These are phyloP conservation scores for Taeniopygia guttata DNA, from an alignment of 2,797 vertebrate species.

Conservation along the genomic window DNA sequence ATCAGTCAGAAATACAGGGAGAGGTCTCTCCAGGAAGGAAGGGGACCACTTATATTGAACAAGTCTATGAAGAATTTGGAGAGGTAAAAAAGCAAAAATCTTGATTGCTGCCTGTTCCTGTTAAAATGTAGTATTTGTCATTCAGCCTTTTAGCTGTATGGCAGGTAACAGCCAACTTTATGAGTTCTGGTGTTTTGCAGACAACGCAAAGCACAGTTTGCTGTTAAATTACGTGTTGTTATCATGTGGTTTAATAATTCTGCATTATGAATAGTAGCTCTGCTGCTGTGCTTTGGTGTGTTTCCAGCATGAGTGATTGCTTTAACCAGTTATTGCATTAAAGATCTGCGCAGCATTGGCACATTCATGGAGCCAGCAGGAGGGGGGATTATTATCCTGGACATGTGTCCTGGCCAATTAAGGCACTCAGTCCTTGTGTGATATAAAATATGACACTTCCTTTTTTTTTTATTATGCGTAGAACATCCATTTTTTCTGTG, in stretches of 20 bases:
- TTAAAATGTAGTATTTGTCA: not conserved
- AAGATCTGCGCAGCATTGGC: not conserved
- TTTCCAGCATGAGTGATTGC: not conserved
- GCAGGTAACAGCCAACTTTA: not conserved
- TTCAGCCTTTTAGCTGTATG: not conserved
- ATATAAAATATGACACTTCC: not conserved
- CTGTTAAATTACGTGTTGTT: slow-evolving; percentile 8
- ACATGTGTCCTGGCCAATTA: not conserved
- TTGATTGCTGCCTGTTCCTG: not conserved
- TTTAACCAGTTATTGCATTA: slow-evolving; percentile 21
- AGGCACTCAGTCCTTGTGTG: not conserved
- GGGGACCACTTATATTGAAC: slow-evolving; percentile 89
- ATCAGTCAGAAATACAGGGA: slow-evolving; percentile 81
- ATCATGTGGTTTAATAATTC: slow-evolving; percentile 5
- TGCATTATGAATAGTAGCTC: not conserved
- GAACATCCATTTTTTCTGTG: not conserved
- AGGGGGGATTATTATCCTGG: not conserved
- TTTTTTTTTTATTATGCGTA: not conserved
- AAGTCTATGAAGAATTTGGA: slow-evolving; percentile 90
- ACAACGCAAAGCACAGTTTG: not conserved
- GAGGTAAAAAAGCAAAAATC: slow-evolving; percentile 78
- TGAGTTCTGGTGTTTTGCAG: not conserved
- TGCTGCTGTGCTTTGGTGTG: not conserved
- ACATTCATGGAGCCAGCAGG: not conserved
- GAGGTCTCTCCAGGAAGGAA: slow-evolving; percentile 76